Percentiles rank a stretch among this genome's conserved stretches.
phyloP scores from a whole-genome alignment of 2,113 vertebrate species.

The Pangasianodon hypophthalmus region DNA sequence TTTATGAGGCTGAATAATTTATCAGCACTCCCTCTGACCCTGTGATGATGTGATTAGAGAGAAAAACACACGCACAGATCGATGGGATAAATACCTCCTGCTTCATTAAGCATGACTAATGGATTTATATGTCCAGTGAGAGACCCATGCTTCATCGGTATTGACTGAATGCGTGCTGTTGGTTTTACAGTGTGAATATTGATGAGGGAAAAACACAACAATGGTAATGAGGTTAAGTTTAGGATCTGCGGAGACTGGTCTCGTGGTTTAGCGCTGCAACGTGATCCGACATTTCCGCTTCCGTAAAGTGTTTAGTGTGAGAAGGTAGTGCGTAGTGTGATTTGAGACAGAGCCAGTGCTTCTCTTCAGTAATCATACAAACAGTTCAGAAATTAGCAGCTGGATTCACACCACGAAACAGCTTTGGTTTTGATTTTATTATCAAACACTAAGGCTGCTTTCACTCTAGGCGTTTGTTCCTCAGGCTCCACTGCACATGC shows the following conservation, averaged over 20 bases:
- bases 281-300: background rate
- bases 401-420: background rate
- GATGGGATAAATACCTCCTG: constrained; percentile 66
- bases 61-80: constrained; percentile 61
- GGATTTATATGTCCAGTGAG: constrained; percentile 66
- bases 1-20: background rate
- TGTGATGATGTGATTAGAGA: constrained; percentile 33
- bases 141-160: constrained; percentile 67
- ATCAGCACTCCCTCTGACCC: constrained; percentile 33
- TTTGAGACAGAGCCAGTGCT: background rate
- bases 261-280: background rate
- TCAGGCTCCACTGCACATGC: background rate
- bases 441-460: background rate
- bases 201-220: background rate
- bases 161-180: constrained; percentile 16
- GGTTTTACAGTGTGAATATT: constrained; percentile 19
- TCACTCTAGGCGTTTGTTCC: background rate
- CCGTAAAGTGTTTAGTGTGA: background rate
- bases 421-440: background rate
- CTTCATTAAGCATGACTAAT: constrained; percentile 68
- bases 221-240: background rate
- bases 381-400: background rate
- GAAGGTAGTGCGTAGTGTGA: background rate
- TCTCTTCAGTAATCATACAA: background rate
- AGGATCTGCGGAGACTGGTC: background rate